Evolutionary conservation across 2,888 invertebrate genomes (phyloP).

Genomic region (Clostera curtula): DNA sequence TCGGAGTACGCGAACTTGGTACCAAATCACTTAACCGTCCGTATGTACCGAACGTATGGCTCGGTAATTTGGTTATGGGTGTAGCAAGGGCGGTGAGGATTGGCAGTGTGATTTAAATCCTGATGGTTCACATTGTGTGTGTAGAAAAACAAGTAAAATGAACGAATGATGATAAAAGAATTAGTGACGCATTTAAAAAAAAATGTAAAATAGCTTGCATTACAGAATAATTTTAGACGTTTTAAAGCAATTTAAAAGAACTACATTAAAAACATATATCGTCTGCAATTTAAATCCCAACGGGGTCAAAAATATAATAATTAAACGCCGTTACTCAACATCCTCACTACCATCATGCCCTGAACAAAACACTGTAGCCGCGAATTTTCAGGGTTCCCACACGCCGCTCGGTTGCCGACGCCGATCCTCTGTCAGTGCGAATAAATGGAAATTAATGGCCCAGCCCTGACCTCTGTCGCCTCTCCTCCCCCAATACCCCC

Average conservation of each 20-base stretch:
- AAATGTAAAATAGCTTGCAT: too few relatives aligned
- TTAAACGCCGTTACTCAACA: slow-evolving; percentile 1
- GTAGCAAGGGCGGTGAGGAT: not conserved
- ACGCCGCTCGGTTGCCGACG: slow-evolving; percentile 14
- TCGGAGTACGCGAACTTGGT: slow-evolving; percentile 1
- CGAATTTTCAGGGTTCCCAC: slow-evolving; percentile 26
- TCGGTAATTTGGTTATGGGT: not conserved
- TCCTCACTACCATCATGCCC: not conserved
- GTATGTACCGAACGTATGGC: not conserved
- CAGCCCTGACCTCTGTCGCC: slow-evolving; percentile 17
- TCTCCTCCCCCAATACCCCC: slow-evolving; percentile 4
- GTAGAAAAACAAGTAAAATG: too few relatives aligned
- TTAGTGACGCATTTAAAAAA: too few relatives aligned
- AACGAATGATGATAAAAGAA: too few relatives aligned
- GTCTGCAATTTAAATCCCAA: too few relatives aligned
- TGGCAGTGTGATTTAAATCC: slow-evolving; percentile 1
- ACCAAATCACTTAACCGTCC: too few relatives aligned
- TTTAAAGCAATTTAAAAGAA: too few relatives aligned
- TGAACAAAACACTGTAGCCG: slow-evolving; percentile 7
- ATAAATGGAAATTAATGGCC: slow-evolving; percentile 57
- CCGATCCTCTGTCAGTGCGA: slow-evolving; percentile 38
- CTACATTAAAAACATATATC: too few relatives aligned
- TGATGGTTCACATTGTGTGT: too few relatives aligned
- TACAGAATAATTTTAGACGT: too few relatives aligned
- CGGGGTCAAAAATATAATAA: too few relatives aligned